These are phyloP conservation scores for Natator depressus DNA, from an alignment of 2,113 vertebrate genomes.

Conservation along the genomic window DNA sequence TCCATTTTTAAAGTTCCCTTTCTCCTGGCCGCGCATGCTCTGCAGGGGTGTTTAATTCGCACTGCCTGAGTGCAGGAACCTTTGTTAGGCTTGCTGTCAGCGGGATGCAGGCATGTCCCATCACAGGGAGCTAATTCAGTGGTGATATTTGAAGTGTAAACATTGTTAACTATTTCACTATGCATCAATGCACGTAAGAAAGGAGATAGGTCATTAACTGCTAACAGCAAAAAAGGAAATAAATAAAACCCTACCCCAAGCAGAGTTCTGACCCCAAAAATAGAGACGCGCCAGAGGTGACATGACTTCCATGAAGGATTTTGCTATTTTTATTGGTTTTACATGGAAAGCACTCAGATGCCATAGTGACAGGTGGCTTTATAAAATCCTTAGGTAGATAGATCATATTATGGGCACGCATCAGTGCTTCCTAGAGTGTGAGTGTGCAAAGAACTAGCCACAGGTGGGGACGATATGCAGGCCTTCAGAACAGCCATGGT, in stretches of 20 bases:
- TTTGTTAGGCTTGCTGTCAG: background rate
- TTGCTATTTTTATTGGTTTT: background rate
- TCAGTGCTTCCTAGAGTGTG: background rate
- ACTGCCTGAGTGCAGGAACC: background rate
- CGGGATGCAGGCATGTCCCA: background rate
- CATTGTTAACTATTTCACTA: background rate
- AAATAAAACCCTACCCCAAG: background rate
- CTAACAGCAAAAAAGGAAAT: background rate
- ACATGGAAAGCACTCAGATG: background rate
- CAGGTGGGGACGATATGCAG: background rate
- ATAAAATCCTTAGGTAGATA: background rate
- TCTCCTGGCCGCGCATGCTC: background rate
- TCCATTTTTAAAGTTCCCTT: background rate
- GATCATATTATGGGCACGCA: background rate
- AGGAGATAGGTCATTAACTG: background rate
- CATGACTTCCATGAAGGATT: background rate
- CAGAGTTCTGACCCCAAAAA: background rate
- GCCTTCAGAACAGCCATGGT: background rate
- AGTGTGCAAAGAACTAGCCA: background rate
- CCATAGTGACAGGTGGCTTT: background rate
- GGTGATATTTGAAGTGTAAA: background rate
- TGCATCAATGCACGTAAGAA: background rate
- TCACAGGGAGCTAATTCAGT: background rate
- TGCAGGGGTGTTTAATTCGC: background rate
- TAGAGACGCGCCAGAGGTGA: background rate